These are phyloP conservation scores for Nanorana parkeri DNA, from an alignment of 2,113 vertebrate species.

Conservation along the genomic window DNA sequence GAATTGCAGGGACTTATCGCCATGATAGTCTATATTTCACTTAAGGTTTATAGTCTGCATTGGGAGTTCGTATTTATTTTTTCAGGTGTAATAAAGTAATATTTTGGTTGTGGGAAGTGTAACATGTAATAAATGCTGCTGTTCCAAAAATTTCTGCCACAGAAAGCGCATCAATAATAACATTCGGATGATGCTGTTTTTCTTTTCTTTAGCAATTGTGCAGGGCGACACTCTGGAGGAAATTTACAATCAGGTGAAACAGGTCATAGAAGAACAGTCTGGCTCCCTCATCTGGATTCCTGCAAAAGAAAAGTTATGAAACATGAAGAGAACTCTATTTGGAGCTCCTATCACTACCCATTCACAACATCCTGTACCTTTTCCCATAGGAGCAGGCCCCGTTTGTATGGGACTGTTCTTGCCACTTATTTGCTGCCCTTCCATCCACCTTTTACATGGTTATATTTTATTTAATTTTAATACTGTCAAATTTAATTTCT, in stretches of 20 bases:
- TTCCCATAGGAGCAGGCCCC: slow-evolving; percentile 15
- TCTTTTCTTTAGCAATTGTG: slow-evolving; percentile 84
- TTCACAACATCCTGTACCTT: neutral
- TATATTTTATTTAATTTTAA: slow-evolving; percentile 69
- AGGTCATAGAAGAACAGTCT: slow-evolving; percentile 97
- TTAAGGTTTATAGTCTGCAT: no score
- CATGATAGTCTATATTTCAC: no score
- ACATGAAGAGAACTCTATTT: slow-evolving; percentile 59
- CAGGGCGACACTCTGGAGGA: slow-evolving; percentile 97
- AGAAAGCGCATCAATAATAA: neutral
- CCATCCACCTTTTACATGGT: slow-evolving; percentile 67
- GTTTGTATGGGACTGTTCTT: slow-evolving; percentile 61
- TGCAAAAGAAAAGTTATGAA: slow-evolving; percentile 98
- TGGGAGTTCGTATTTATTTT: no score
- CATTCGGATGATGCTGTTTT: neutral
- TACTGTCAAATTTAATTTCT: slow-evolving; percentile 65
- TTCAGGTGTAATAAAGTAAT: no score
- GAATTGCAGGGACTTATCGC: no score
- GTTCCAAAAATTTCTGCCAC: no score
- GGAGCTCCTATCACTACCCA: slow-evolving; percentile 30
- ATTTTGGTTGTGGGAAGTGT: no score
- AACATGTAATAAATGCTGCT: no score
- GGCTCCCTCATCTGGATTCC: slow-evolving; percentile 94
- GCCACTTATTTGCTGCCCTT: slow-evolving; percentile 67
- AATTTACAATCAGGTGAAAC: slow-evolving; percentile 96